phyloP scores from a whole-genome alignment of 2,113 vertebrate species.

The Aldabrachelys gigantea region DNA sequence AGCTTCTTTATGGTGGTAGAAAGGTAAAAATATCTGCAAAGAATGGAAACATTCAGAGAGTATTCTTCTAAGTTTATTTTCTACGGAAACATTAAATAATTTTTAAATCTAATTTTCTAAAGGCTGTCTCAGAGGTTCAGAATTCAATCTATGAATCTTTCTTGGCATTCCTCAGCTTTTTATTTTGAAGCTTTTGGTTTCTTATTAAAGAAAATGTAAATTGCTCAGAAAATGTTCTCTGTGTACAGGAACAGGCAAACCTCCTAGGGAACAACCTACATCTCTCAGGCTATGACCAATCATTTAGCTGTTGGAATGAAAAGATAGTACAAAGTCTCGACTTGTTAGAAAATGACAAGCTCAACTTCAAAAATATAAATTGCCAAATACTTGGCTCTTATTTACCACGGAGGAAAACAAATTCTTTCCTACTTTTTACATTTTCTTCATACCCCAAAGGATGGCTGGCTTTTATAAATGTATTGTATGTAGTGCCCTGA shows the following conservation, averaged over 20 bases:
- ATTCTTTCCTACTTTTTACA: neutral
- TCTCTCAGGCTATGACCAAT: constrained; percentile 70
- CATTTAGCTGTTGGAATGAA: constrained; percentile 63
- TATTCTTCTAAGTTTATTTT: constrained; percentile 4
- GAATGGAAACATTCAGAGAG: neutral
- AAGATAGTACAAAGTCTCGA: constrained; percentile 33
- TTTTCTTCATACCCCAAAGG: constrained; percentile 14
- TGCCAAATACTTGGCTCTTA: neutral
- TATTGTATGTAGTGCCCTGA: constrained; percentile 18
- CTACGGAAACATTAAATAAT: neutral
- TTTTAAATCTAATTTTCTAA: constrained; percentile 22
- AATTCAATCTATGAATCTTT: neutral
- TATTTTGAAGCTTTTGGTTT: constrained; percentile 56
- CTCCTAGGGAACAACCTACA: constrained; percentile 60
- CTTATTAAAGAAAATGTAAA: constrained; percentile 70
- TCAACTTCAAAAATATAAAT: constrained; percentile 41
- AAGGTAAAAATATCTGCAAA: neutral
- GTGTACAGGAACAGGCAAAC: constrained; percentile 33
- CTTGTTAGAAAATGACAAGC: constrained; percentile 43
- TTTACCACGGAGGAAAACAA: constrained; percentile 40
- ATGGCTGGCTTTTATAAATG: constrained; percentile 21
- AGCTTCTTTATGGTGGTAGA: neutral
- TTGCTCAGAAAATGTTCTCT: constrained; percentile 42
- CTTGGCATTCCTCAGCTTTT: constrained; percentile 19
- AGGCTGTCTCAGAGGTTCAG: neutral